A percentile compares a stretch with the other conserved stretches of the same genome.
These are phyloP conservation scores for Molossus molossus DNA, from an alignment of 2,797 vertebrate genomes.

Conservation along the genomic window DNA sequence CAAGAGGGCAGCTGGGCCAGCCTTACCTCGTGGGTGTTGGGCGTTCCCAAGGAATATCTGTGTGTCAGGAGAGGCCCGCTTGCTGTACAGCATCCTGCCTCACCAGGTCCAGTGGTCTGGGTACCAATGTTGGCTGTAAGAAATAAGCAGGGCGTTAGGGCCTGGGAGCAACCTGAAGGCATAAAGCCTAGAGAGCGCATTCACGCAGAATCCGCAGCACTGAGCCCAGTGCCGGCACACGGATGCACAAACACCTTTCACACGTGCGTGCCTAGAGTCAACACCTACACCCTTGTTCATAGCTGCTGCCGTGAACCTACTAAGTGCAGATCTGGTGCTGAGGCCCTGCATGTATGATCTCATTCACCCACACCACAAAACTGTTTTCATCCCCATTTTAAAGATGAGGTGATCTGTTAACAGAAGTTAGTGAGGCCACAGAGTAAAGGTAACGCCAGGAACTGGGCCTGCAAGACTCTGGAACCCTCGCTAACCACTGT, in stretches of 20 bases:
- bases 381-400: background rate
- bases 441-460: background rate
- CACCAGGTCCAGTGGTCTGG: constrained; percentile 93
- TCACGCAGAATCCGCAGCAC: background rate
- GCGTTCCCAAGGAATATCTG: constrained; percentile 93
- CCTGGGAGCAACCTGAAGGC: background rate
- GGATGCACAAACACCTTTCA: background rate
- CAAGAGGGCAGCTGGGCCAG: background rate
- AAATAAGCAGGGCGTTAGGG: background rate
- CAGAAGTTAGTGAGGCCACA: background rate
- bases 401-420: background rate
- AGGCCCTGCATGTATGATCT: background rate
- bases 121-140: constrained; percentile 96
- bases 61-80: constrained; percentile 91
- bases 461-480: background rate
- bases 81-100: constrained; percentile 85
- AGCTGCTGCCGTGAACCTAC: background rate
- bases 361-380: background rate
- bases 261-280: background rate
- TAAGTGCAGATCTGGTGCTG: background rate
- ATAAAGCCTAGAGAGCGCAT: background rate
- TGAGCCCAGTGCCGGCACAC: background rate
- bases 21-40: constrained; percentile 91
- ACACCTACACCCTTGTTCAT: background rate
- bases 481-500: background rate